These are phyloP conservation scores for Luehdorfia chinensis DNA, from an alignment of 1,140 invertebrate genomes.

Conservation along the genomic window DNA sequence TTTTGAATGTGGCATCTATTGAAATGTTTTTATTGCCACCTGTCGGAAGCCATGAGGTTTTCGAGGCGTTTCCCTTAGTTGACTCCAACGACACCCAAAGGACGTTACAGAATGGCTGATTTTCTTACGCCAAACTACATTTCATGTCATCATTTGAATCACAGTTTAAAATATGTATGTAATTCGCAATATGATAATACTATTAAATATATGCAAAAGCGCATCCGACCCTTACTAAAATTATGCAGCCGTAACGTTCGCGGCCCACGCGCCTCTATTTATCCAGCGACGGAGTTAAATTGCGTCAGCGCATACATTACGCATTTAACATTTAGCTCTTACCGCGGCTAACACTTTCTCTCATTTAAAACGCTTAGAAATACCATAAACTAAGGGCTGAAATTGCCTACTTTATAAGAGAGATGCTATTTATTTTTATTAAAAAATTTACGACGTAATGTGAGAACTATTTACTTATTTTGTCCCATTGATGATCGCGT, in stretches of 20 bases:
- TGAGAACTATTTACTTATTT: neutral
- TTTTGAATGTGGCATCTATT: no score
- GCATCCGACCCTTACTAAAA: slow-evolving; percentile 11
- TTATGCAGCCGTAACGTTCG: slow-evolving; percentile 11
- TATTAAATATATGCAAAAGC: neutral
- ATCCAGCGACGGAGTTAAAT: slow-evolving; percentile 26
- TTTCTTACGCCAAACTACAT: no score
- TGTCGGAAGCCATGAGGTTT: no score
- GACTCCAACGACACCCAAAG: no score
- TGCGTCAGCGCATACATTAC: slow-evolving; percentile 32
- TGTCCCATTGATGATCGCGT: no score
- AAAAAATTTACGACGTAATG: neutral
- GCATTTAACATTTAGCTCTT: slow-evolving; percentile 29
- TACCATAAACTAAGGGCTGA: slow-evolving; percentile 9
- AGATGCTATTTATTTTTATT: no score
- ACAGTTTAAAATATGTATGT: no score
- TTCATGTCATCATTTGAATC: no score
- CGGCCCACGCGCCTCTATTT: slow-evolving; percentile 29
- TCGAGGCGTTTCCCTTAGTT: no score
- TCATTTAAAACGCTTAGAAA: slow-evolving; percentile 10
- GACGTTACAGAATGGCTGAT: no score
- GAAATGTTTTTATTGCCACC: no score
- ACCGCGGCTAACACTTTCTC: slow-evolving; percentile 19
- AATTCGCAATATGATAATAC: no score
- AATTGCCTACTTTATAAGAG: slow-evolving; percentile 2